Conservation (phyloP, 2,888 invertebrate genomes). For the Exephanes ischioxanthus region DNA sequence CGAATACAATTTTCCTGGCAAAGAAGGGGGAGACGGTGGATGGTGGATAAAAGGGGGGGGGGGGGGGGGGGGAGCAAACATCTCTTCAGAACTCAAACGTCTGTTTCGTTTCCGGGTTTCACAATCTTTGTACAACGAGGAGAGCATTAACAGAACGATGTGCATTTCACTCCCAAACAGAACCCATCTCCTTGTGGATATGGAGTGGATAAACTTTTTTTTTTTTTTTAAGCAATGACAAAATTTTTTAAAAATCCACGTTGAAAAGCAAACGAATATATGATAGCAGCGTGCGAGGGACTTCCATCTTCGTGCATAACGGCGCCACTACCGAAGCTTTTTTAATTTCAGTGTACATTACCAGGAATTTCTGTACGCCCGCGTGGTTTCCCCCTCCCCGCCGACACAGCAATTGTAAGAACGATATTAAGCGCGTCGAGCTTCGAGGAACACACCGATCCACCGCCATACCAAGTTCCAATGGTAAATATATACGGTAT, state of each 20-base stretch:
- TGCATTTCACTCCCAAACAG: conserved; percentile 46
- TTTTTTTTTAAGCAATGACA: not conserved
- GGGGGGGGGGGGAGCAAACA: no score
- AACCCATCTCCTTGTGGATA: conserved; percentile 6
- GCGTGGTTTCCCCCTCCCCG: not conserved
- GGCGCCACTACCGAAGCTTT: conserved; percentile 5
- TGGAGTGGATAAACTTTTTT: not conserved
- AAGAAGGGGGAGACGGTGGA: not conserved
- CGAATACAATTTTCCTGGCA: conserved; percentile 46
- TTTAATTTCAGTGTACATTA: conserved; percentile 45
- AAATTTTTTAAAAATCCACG: not conserved
- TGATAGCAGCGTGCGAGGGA: conserved; percentile 15
- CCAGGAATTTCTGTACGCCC: conserved; percentile 9
- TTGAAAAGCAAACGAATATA: conserved; percentile 42
- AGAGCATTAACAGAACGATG: conserved; percentile 40
- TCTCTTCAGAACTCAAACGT: not conserved
- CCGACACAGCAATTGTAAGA: conserved; percentile 45
- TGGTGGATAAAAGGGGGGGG: not conserved
- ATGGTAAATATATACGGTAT: not conserved
- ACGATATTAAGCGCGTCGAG: conserved; percentile 47
- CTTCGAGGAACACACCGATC: conserved; percentile 12
- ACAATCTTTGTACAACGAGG: conserved; percentile 13
- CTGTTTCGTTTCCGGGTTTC: conserved; percentile 22
- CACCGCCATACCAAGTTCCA: conserved; percentile 13
- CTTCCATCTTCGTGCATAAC: not conserved